Base-by-base conservation (phyloP, 2,113 vertebrate species). In the Manacus vitellinus region DNA sequence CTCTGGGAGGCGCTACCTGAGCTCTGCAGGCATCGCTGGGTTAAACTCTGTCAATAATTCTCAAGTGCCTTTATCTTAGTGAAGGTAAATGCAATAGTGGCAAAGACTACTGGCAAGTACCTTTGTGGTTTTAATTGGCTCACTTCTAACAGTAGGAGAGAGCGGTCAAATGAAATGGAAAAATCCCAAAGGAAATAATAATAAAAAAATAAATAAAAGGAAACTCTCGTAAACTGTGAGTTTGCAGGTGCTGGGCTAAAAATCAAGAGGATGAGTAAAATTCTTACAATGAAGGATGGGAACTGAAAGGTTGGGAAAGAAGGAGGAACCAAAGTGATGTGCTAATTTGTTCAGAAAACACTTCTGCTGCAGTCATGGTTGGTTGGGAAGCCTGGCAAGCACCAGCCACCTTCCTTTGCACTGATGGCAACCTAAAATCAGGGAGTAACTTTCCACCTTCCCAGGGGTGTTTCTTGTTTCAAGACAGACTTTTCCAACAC, bases 41-140 rank as follows among this genome's bases (percentile, higher is more conserved):
- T 94, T 96, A 74, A 94, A 91, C 63, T 80, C 41, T 3, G 2
- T 76, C 79, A 80, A 3, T 80, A 89, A 55, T 55, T 62, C 65
- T 62, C 61, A 52, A 82, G 77, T 55, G 72, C 63, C 43, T 71
- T 95, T 94, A 51, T 87, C 43, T 55, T 59, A 31, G 81, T 0
- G 1, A 71, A 88, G 61, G 81, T 87, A 92, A 93, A 96, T 37
- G 93, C 2, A 0, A 3, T 63, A 77, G 13, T 1, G 0, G 7
- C 30, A 71, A 55, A 65, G 68, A 58, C 46, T 89, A 20, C 54
- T 88, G 65, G 12, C 11, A 23, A 14, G 58, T 52, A 24, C 46
- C 55, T 91, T 54, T 80, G 43, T 91, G 72, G 28, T 27, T 90
- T 94, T 80, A 86, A 62, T 63, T 86, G 83, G n/a, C 85, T 94